Evolutionary conservation across 1,140 invertebrate species (phyloP).

Genomic region (Pseudomyrmex concolor): DNA sequence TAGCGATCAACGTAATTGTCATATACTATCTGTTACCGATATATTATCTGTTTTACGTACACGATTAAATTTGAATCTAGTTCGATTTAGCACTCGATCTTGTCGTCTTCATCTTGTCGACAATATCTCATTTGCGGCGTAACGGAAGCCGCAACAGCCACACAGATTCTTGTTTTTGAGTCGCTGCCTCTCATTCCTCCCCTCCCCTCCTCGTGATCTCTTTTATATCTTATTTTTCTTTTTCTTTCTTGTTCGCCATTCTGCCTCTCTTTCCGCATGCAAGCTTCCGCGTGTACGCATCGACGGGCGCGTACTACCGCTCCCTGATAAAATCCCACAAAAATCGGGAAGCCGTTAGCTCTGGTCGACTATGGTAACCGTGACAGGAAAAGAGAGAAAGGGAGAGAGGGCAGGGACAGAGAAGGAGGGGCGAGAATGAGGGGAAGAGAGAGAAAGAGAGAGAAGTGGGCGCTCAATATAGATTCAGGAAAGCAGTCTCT

Average conservation of each 20-base stretch:
- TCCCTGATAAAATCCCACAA: constrained; percentile 76
- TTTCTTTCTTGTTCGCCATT: constrained; percentile 24
- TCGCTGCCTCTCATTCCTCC: constrained; percentile 57
- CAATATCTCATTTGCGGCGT: constrained; percentile 61
- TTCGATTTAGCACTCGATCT: constrained; percentile 61
- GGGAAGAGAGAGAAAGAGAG: constrained; percentile 42
- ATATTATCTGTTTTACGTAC: constrained; percentile 12
- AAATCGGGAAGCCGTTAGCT: constrained; percentile 76
- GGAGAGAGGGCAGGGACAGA: constrained; percentile 43
- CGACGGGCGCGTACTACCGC: constrained; percentile 73
- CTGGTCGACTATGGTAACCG: constrained; percentile 71
- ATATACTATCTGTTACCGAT: too few species aligned
- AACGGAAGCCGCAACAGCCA: constrained; percentile 75
- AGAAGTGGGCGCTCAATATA: constrained; percentile 74
- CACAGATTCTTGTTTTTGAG: constrained; percentile 74
- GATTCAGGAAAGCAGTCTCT: constrained; percentile 71
- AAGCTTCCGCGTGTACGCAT: constrained; percentile 72
- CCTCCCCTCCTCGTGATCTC: neutral
- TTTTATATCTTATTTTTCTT: constrained; percentile 12
- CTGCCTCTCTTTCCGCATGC: constrained; percentile 62
- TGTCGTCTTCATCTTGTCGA: constrained; percentile 42
- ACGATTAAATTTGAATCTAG: constrained; percentile 66
- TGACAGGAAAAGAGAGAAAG: constrained; percentile 9
- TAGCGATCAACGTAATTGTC: too few species aligned
- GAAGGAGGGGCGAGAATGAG: neutral